A percentile compares a stretch with the other conserved stretches of the same genome.
phyloP scores from a whole-genome alignment of 2,113 vertebrate species.

The Brachionichthys hirsutus region DNA sequence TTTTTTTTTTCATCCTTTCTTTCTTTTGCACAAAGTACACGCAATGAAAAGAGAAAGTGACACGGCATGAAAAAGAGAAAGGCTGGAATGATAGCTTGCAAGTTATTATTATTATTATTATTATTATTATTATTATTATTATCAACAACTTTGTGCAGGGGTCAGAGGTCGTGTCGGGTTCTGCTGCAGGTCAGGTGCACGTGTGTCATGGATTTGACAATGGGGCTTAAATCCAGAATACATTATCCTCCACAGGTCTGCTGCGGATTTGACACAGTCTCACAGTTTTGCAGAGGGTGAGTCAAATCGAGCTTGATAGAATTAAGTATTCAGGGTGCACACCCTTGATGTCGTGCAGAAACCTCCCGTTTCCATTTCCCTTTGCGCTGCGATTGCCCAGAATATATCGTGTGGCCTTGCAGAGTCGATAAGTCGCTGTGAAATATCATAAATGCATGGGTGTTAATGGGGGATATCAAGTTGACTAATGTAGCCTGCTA shows the following conservation, averaged over 20 bases:
- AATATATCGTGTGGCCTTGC: constrained; percentile 27
- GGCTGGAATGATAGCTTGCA: constrained; percentile 22
- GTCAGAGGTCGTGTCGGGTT: constrained; percentile 23
- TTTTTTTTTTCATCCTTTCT: constrained; percentile 80
- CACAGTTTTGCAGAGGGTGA: constrained; percentile 51
- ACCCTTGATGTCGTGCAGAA: constrained; percentile 31
- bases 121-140: constrained; percentile 9
- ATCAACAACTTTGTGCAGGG: constrained; percentile 21
- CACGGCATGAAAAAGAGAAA: constrained; percentile 58
- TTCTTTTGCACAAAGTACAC: constrained; percentile 82
- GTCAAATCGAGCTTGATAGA: constrained; percentile 53
- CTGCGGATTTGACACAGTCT: constrained; percentile 57
- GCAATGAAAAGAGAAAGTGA: constrained; percentile 86
- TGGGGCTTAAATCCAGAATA: constrained; percentile 64
- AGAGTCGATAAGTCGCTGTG: constrained; percentile 47
- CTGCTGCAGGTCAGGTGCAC: constrained; percentile 55
- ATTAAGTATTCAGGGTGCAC: constrained; percentile 36
- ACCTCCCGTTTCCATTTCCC: constrained; percentile 34
- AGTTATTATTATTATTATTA: constrained; percentile 2
- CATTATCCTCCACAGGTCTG: constrained; percentile 59
- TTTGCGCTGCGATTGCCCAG: constrained; percentile 32
- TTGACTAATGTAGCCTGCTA: constrained; percentile 31
- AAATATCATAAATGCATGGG: constrained; percentile 56
- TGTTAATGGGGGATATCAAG: constrained; percentile 32
- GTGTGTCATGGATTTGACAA: constrained; percentile 55